Conservation (phyloP, 2,797 vertebrate species). For the Chaenodraco wilsoni region DNA sequence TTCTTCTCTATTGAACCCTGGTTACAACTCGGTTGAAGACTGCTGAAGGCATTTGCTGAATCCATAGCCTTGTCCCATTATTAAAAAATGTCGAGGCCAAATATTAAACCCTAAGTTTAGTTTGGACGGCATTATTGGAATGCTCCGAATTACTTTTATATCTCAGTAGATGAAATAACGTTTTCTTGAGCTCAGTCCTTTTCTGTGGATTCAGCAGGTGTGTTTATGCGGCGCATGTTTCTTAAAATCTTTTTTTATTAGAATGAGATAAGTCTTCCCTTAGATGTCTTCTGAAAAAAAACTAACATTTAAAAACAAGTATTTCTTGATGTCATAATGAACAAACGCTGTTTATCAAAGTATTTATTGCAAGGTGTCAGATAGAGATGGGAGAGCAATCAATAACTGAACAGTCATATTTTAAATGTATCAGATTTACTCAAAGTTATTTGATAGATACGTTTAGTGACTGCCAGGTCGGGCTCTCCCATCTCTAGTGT, state of each 20-base stretch:
- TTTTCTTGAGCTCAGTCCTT: slow-evolving; percentile 7
- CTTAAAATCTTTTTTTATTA: slow-evolving; percentile 52
- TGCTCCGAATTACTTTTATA: slow-evolving; percentile 12
- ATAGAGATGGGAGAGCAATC: slow-evolving; percentile 58
- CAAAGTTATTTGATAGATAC: slow-evolving; percentile 5
- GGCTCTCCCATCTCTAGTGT: slow-evolving; percentile 57
- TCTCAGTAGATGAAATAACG: not conserved
- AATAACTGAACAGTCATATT: slow-evolving; percentile 22
- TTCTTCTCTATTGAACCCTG: slow-evolving; percentile 48
- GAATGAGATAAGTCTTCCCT: slow-evolving; percentile 72
- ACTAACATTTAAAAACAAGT: slow-evolving; percentile 43
- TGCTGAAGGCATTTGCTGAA: slow-evolving; percentile 73
- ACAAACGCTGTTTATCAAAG: slow-evolving; percentile 62
- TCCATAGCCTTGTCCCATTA: slow-evolving; percentile 35
- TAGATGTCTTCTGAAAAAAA: slow-evolving; percentile 61
- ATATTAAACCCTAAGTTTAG: slow-evolving; percentile 18
- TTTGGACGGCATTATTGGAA: not conserved
- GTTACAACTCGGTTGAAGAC: slow-evolving; percentile 53
- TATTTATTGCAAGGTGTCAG: slow-evolving; percentile 74
- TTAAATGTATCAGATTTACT: slow-evolving; percentile 25
- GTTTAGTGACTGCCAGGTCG: slow-evolving; percentile 38
- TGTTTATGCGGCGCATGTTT: slow-evolving; percentile 68
- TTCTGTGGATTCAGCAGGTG: slow-evolving; percentile 68
- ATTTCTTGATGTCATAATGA: slow-evolving; percentile 77
- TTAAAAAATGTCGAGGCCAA: slow-evolving; percentile 1